Conservation (phyloP, 2,888 invertebrate species). For the Tipula lateralis region DNA sequence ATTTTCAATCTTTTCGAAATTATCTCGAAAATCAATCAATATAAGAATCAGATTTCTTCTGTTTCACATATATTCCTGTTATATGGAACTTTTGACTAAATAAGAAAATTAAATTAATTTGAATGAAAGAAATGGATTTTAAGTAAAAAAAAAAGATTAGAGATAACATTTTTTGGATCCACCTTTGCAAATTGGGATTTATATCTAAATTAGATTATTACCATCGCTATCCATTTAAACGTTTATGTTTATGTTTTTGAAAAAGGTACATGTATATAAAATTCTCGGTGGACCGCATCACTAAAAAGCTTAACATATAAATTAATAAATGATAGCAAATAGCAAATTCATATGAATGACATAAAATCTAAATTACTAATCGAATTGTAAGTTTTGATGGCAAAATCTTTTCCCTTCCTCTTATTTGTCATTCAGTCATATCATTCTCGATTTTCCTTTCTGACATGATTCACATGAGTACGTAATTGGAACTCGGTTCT, state of each 20-base stretch:
- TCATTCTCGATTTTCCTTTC: no score
- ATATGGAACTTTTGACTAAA: not conserved
- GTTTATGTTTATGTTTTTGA: not conserved
- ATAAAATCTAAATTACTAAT: not conserved
- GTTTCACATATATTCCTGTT: not conserved
- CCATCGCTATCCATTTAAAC: not conserved
- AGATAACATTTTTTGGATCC: not conserved
- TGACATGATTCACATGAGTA: no score
- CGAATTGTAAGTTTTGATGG: not conserved
- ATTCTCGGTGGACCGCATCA: not conserved
- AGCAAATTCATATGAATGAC: not conserved
- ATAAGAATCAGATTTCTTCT: not conserved
- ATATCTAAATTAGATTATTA: not conserved
- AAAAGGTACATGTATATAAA: not conserved
- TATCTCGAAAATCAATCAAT: not conserved
- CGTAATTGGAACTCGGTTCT: no score
- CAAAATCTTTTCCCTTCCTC: no score
- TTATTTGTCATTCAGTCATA: no score
- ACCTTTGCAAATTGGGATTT: slow-evolving; percentile 4
- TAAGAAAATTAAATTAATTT: not conserved
- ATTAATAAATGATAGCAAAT: not conserved
- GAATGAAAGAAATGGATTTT: not conserved
- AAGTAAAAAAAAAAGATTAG: not conserved
- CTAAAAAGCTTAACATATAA: not conserved
- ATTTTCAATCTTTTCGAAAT: not conserved